These are phyloP conservation scores for Slavum lentiscoides DNA, from an alignment of 2,888 invertebrate genomes.

Conservation along the genomic window DNA sequence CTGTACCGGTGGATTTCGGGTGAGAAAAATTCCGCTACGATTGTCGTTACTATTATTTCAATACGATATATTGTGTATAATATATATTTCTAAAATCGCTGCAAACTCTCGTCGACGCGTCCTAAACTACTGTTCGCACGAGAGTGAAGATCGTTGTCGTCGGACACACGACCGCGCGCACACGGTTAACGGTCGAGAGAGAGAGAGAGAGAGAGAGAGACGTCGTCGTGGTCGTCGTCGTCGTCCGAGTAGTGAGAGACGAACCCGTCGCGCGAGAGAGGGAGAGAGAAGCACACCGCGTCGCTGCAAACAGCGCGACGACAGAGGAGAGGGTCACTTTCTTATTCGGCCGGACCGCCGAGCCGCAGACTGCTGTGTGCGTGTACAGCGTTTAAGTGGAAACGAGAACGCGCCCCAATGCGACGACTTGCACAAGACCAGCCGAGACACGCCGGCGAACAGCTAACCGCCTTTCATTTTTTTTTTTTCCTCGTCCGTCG, in stretches of 20 bases:
- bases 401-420: constrained; percentile 34
- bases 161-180: constrained; percentile 9
- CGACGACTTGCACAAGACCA: constrained; percentile 26
- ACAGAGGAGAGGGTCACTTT: constrained; percentile 47
- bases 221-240: constrained; percentile 15
- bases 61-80: no score
- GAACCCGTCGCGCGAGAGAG: background rate
- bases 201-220: constrained; percentile 16
- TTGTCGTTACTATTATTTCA: background rate
- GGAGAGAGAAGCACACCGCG: background rate
- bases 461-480: background rate
- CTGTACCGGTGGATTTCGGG: background rate
- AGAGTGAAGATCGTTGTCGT: constrained; percentile 49
- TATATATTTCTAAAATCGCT: background rate
- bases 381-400: constrained; percentile 9
- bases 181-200: background rate
- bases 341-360: constrained; percentile 37
- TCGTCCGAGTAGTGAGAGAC: constrained; percentile 23
- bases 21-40: constrained; percentile 5
- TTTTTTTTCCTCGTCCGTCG: background rate
- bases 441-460: background rate
- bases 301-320: background rate
- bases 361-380: background rate
- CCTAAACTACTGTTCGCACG: constrained; percentile 49
- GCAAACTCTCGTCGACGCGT: constrained; percentile 31